phyloP scores from a whole-genome alignment of 2,888 invertebrate genomes.

The Sycophila texana region DNA sequence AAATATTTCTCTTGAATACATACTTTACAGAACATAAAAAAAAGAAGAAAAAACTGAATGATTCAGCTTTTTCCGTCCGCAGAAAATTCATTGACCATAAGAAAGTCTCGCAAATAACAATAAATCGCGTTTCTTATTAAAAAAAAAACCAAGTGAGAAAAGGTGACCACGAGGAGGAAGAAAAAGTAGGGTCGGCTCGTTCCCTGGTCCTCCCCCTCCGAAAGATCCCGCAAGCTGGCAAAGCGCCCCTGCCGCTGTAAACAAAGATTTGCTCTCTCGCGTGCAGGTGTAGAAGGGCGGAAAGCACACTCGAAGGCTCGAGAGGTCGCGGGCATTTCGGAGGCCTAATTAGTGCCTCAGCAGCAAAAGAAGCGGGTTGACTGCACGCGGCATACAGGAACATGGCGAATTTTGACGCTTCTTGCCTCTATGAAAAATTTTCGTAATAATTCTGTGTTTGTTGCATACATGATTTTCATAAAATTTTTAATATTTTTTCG shows the following conservation, averaged over 20 bases:
- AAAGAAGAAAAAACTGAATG: too few relatives aligned
- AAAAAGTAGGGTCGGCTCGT: conserved; percentile 25
- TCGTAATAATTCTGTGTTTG: not conserved
- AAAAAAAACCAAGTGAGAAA: not conserved
- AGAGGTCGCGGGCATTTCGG: conserved; percentile 58
- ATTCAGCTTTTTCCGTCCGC: too few relatives aligned
- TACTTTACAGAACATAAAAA: too few relatives aligned
- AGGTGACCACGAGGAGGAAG: conserved; percentile 3
- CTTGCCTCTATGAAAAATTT: not conserved
- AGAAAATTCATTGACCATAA: too few relatives aligned
- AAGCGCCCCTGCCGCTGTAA: conserved; percentile 33
- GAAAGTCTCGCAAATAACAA: conserved; percentile 23
- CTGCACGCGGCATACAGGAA: too few relatives aligned
- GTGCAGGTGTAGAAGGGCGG: conserved; percentile 36
- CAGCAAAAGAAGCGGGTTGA: too few relatives aligned
- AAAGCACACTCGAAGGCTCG: conserved; percentile 63
- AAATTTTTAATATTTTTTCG: too few relatives aligned
- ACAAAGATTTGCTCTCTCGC: conserved; percentile 52
- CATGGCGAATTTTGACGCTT: not conserved
- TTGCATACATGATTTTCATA: too few relatives aligned
- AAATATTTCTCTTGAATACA: too few relatives aligned
- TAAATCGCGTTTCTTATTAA: not conserved
- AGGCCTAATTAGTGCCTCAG: conserved; percentile 65
- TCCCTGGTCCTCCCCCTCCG: conserved; percentile 1
- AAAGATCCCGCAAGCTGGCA: not conserved